Conservation (phyloP, 2,113 vertebrate genomes). For the Eleginops maclovinus region DNA sequence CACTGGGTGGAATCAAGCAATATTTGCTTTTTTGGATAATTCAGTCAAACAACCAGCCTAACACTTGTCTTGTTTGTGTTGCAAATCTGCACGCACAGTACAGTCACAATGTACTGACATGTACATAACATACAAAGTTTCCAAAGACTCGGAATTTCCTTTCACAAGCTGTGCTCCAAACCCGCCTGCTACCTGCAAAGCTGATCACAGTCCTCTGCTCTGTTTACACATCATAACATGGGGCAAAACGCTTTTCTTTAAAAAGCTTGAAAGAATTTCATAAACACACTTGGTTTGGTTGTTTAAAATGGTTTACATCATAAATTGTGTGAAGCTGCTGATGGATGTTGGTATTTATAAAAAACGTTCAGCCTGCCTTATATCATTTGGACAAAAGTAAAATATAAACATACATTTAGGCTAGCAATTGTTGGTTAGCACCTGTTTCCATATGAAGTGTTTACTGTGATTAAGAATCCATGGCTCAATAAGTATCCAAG, state of each 20-base stretch:
- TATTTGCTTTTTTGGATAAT: background rate
- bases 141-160: no score
- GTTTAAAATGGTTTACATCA: background rate
- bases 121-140: constrained; percentile 6
- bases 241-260: no score
- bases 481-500: background rate
- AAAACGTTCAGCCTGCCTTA: background rate
- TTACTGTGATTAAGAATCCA: background rate
- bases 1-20: no score
- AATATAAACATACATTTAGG: background rate
- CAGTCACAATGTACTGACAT: background rate
- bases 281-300: background rate
- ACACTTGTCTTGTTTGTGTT: background rate
- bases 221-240: background rate
- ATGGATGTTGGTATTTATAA: background rate
- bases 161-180: background rate
- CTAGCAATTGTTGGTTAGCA: background rate
- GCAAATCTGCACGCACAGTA: background rate
- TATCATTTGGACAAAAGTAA: background rate
- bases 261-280: background rate
- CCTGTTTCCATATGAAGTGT: background rate
- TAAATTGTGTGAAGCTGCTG: background rate
- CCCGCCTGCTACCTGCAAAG: background rate
- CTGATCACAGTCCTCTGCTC: background rate
- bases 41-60: background rate